phyloP scores from a whole-genome alignment of 2,797 vertebrate genomes.

The Sebastes iracundus region DNA sequence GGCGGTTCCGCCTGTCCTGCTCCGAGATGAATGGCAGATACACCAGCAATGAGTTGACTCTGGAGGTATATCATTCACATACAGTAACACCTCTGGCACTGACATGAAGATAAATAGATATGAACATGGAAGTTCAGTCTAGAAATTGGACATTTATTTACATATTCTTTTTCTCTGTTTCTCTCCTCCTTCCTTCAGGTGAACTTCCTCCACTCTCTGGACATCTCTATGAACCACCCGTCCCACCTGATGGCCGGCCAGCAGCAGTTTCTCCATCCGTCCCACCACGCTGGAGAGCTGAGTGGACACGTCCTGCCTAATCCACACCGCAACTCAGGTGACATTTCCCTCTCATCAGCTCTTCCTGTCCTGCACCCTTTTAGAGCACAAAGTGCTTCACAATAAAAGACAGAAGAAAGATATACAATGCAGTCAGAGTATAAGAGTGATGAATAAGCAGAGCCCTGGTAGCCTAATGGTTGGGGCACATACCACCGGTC shows the following conservation, averaged over 20 bases:
- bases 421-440: not conserved
- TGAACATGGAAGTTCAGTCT: not conserved
- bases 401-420: not conserved
- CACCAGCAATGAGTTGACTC: conserved; percentile 96
- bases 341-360: not conserved
- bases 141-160: not conserved
- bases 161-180: not conserved
- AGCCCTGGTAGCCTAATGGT: not conserved
- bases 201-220: conserved; percentile 85
- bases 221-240: conserved; percentile 86
- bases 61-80: conserved; percentile 85
- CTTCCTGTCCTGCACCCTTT: not conserved
- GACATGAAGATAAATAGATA: not conserved
- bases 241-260: conserved; percentile 94
- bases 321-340: conserved; percentile 93
- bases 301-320: conserved; percentile 94
- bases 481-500: not conserved
- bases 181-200: conserved; percentile 65
- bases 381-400: not conserved
- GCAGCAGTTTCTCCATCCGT: conserved; percentile 95
- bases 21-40: conserved; percentile 99
- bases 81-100: not conserved
- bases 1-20: conserved; percentile 96
- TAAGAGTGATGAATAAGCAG: not conserved
- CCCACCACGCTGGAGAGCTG: conserved; percentile 92